Conservation (phyloP, 2,113 vertebrate species). For the Garra rufa region DNA sequence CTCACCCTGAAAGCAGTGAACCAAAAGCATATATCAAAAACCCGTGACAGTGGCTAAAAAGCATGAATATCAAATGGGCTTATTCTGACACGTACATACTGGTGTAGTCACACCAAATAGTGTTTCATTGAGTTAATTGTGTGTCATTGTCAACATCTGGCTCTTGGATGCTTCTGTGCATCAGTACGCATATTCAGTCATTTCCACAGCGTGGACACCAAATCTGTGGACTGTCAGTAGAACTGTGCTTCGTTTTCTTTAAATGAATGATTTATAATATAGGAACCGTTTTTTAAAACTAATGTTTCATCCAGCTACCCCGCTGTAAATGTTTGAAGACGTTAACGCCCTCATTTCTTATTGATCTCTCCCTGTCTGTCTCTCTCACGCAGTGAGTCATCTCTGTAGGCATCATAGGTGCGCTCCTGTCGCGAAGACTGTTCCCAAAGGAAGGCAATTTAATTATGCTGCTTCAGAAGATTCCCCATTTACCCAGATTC, state of each 20-base stretch:
- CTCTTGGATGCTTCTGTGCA: constrained; percentile 5
- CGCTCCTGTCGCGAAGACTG: neutral
- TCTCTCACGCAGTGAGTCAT: neutral
- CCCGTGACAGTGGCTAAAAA: constrained; percentile 31
- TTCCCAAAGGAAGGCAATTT: constrained; percentile 12
- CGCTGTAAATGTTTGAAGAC: constrained; percentile 15
- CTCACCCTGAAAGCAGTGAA: constrained; percentile 38
- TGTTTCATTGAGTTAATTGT: constrained; percentile 13
- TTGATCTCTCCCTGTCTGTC: constrained; percentile 20
- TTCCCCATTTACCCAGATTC: neutral
- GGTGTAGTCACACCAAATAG: constrained; percentile 4
- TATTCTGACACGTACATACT: neutral
- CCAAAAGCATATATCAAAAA: constrained; percentile 32
- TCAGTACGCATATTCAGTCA: neutral
- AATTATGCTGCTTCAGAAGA: constrained; percentile 5
- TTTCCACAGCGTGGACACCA: neutral
- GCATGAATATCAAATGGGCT: constrained; percentile 33
- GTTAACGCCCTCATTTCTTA: neutral
- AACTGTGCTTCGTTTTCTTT: neutral
- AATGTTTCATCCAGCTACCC: constrained; percentile 1
- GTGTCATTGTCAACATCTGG: constrained; percentile 32
- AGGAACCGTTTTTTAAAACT: neutral
- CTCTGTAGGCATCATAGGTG: constrained; percentile 10
- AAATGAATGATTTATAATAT: constrained; percentile 6
- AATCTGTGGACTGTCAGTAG: neutral